A percentile compares a stretch with the other conserved stretches of the same genome.
phyloP scores from a whole-genome alignment of 1,140 invertebrate genomes.

The Chelonus insularis region DNA sequence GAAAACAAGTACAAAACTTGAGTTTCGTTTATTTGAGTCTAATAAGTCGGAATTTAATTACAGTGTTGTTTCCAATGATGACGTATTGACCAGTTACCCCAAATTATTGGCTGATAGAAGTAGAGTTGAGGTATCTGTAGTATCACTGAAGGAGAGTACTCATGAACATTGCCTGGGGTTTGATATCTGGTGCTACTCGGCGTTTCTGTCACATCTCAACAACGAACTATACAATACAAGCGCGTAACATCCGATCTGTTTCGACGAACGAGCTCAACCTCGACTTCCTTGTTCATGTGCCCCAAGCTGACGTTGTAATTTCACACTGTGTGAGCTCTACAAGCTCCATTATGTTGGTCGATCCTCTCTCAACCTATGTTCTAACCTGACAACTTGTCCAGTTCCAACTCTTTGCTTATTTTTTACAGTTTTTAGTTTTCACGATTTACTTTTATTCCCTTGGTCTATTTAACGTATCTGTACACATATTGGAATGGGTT shows the following conservation, averaged over 20 bases:
- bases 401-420: neutral
- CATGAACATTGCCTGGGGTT: neutral
- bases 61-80: constrained; percentile 6
- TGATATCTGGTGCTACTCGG: constrained; percentile 5
- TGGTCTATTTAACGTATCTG: too few relatives aligned
- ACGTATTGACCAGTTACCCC: constrained; percentile 16
- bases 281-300: constrained; percentile 36
- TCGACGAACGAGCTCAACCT: constrained; percentile 36
- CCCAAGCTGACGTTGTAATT: constrained; percentile 44
- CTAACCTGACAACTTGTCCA: constrained; percentile 13
- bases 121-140: constrained; percentile 1
- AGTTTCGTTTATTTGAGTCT: too few relatives aligned
- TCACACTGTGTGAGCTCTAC: constrained; percentile 44
- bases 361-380: constrained; percentile 29
- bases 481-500: too few relatives aligned
- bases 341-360: constrained; percentile 39
- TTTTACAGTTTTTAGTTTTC: too few relatives aligned
- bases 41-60: constrained; percentile 10
- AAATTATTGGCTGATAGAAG: neutral
- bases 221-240: constrained; percentile 2
- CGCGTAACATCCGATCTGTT: constrained; percentile 38
- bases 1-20: too few relatives aligned
- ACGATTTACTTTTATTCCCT: too few relatives aligned
- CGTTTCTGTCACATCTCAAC: constrained; percentile 25
- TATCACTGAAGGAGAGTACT: neutral